Evolutionary conservation across 2,888 invertebrate species (phyloP).

Genomic region (Aleiodes leptofemur): DNA sequence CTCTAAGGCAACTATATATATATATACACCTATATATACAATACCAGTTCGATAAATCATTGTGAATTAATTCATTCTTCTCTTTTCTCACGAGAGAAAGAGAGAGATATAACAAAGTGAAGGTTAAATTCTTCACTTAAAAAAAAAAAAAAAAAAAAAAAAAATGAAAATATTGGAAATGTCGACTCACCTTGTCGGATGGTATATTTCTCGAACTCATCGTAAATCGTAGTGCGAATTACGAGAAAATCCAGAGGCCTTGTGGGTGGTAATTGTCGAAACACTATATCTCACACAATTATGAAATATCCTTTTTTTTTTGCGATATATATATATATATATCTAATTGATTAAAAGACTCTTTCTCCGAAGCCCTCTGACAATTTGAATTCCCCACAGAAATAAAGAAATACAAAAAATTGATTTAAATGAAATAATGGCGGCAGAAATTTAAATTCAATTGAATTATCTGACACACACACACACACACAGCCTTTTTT

Average conservation of each 20-base stretch:
- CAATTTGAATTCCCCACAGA: background rate
- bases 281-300: slow-evolving; percentile 26
- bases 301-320: slow-evolving; percentile 49
- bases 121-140: background rate
- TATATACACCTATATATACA: background rate
- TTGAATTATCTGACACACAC: too few relatives aligned
- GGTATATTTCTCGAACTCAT: slow-evolving; percentile 90
- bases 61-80: slow-evolving; percentile 1
- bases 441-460: too few relatives aligned
- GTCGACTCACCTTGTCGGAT: slow-evolving; percentile 85
- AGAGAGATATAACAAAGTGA: background rate
- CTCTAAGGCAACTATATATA: too few relatives aligned
- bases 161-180: background rate
- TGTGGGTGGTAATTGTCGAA: slow-evolving; percentile 57
- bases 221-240: slow-evolving; percentile 68
- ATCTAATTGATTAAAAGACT: background rate
- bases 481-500: too few relatives aligned
- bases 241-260: slow-evolving; percentile 66
- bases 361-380: background rate
- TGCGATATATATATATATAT: too few relatives aligned
- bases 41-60: background rate
- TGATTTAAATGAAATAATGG: background rate
- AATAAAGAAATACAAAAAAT: background rate
- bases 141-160: background rate
- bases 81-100: background rate